Percentiles rank a stretch among this genome's conserved stretches.
Conservation (phyloP, 2,888 invertebrate species). For the Hirtodrosophila histrioides region DNA sequence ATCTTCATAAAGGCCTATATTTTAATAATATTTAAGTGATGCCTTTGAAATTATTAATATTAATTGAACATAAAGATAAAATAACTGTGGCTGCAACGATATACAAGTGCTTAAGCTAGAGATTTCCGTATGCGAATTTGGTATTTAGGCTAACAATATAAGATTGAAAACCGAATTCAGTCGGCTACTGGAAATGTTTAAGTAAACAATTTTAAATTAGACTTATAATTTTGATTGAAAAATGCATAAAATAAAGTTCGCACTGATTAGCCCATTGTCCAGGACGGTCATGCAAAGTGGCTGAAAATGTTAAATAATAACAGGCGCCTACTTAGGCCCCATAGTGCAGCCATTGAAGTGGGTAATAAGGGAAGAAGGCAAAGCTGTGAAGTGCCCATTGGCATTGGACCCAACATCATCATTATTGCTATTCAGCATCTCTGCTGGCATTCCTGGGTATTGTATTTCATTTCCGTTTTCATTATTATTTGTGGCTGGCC, state of each 20-base stretch:
- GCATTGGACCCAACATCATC: conserved; percentile 21
- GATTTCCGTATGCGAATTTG: too few species aligned
- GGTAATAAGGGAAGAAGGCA: conserved; percentile 20
- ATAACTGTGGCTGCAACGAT: too few species aligned
- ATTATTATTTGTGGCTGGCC: conserved; percentile 80
- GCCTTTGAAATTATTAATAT: too few species aligned
- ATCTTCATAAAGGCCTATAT: too few species aligned
- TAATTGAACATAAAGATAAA: too few species aligned
- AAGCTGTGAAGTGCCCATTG: conserved; percentile 43
- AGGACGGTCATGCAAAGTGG: not conserved
- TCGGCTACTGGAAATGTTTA: too few species aligned
- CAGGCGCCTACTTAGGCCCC: conserved; percentile 13
- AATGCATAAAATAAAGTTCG: not conserved
- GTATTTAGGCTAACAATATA: too few species aligned
- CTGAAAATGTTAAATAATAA: conserved; percentile 4
- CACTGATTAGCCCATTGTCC: conserved; percentile 30
- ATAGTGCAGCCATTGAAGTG: conserved; percentile 13
- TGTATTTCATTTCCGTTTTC: conserved; percentile 83
- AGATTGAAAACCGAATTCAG: too few species aligned
- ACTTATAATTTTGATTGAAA: not conserved
- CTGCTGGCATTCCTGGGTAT: conserved; percentile 73
- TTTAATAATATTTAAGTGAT: too few species aligned
- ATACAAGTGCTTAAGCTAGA: too few species aligned
- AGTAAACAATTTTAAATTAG: too few species aligned
- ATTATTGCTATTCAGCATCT: conserved; percentile 50